Conservation (phyloP, 1,140 invertebrate genomes). For the Trachelipus rathkii region DNA sequence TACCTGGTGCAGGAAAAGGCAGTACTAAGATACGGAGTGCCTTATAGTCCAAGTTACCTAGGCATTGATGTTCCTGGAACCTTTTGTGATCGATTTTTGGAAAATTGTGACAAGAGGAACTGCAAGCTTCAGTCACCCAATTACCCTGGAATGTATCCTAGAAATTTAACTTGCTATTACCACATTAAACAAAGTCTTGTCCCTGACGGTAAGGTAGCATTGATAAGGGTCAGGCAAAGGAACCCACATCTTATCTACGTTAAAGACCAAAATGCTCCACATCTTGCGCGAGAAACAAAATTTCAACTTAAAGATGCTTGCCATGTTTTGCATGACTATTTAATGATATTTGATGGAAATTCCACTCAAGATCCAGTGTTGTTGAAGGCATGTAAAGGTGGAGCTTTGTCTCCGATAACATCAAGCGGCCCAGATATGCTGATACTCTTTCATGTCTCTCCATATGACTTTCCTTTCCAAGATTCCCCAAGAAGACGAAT, state of each 20-base stretch:
- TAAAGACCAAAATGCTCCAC: conserved; percentile 43
- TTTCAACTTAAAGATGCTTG: conserved; percentile 53
- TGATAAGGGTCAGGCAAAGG: conserved; percentile 39
- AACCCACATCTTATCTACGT: conserved; percentile 44
- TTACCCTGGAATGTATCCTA: conserved; percentile 77
- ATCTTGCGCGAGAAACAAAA: conserved; percentile 35
- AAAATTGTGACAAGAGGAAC: conserved; percentile 78
- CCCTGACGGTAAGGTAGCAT: conserved; percentile 51
- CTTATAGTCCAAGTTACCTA: conserved; percentile 38
- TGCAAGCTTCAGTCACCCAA: conserved; percentile 80
- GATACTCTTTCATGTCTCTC: conserved; percentile 81
- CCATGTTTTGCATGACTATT: conserved; percentile 79
- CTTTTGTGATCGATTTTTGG: conserved; percentile 79
- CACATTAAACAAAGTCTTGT: conserved; percentile 64
- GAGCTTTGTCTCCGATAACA: conserved; percentile 70
- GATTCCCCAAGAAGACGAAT: conserved; percentile 47
- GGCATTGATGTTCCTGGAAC: conserved; percentile 38
- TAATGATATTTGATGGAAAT: conserved; percentile 84
- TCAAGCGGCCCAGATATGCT: conserved; percentile 79
- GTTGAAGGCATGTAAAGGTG: conserved; percentile 78
- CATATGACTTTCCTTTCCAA: conserved; percentile 71
- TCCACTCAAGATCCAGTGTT: conserved; percentile 81
- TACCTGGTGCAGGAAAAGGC: conserved; percentile 39
- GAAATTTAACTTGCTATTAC: conserved; percentile 79
- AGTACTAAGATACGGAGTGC: conserved; percentile 37